Percentiles rank a stretch among this genome's conserved stretches.
These are phyloP conservation scores for Orthosia gracilis DNA, from an alignment of 2,888 invertebrate genomes.

Conservation along the genomic window DNA sequence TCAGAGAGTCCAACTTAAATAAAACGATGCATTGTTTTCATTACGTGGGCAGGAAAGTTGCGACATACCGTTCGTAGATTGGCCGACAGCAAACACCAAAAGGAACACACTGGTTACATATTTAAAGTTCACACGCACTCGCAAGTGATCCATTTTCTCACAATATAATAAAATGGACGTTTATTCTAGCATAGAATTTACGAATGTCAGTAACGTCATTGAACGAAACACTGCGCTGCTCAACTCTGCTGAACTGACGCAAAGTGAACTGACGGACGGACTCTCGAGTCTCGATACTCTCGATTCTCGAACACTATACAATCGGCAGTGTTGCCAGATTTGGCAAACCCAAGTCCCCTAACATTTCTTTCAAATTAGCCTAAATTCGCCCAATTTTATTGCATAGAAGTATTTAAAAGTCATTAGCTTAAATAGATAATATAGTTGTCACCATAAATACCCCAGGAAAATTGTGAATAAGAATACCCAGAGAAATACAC, in stretches of 20 bases:
- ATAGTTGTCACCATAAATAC: too few relatives aligned
- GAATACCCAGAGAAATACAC: too few relatives aligned
- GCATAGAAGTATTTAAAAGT: too few relatives aligned
- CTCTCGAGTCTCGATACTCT: too few relatives aligned
- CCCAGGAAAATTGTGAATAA: too few relatives aligned
- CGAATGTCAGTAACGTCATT: constrained; percentile 70
- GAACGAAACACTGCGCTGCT: constrained; percentile 51
- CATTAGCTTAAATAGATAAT: too few relatives aligned
- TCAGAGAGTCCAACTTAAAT: constrained; percentile 34
- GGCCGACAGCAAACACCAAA: constrained; percentile 66
- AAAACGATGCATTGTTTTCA: constrained; percentile 60
- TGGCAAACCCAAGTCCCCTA: too few relatives aligned
- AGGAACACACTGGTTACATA: constrained; percentile 66
- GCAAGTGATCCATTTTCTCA: constrained; percentile 75
- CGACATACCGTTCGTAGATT: constrained; percentile 71
- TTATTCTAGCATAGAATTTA: constrained; percentile 57
- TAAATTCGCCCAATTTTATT: too few relatives aligned
- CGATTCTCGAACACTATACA: background rate
- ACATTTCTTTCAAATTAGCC: too few relatives aligned
- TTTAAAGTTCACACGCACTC: constrained; percentile 73
- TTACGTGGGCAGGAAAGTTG: constrained; percentile 62
- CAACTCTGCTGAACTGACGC: constrained; percentile 50
- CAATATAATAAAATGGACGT: constrained; percentile 63
- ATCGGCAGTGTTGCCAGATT: background rate
- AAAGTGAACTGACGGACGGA: constrained; percentile 58